Conservation (phyloP, 1,140 invertebrate genomes). For the Drosophila leontia region DNA sequence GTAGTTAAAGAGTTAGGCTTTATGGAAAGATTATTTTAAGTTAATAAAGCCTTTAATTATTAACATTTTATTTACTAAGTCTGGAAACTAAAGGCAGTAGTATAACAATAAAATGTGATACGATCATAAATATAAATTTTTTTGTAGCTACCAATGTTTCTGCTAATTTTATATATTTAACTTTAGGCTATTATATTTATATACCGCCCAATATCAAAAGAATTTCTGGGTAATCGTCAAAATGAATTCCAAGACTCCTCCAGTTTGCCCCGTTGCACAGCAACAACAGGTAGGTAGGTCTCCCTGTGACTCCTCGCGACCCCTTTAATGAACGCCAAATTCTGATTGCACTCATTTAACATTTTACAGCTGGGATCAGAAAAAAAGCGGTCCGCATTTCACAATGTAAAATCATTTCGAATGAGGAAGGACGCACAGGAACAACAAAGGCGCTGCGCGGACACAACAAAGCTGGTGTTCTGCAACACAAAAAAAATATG, state of each 20-base stretch:
- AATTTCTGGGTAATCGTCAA: neutral
- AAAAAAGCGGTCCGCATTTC: constrained; percentile 36
- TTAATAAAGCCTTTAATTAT: no score
- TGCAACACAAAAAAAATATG: constrained; percentile 57
- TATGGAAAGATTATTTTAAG: no score
- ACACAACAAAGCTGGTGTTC: constrained; percentile 49
- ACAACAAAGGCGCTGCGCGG: constrained; percentile 24
- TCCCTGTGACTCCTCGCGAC: neutral
- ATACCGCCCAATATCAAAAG: neutral
- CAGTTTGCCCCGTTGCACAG: neutral
- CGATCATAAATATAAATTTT: no score
- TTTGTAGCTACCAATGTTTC: neutral
- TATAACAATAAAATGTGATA: no score
- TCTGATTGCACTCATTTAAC: constrained; percentile 66
- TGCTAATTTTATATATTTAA: neutral
- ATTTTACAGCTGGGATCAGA: constrained; percentile 56
- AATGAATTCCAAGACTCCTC: neutral
- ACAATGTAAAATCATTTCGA: constrained; percentile 38
- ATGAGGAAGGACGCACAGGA: constrained; percentile 15
- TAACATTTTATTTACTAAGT: neutral
- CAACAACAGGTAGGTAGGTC: constrained; percentile 6
- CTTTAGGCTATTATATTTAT: neutral
- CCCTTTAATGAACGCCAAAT: constrained; percentile 39
- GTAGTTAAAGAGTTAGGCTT: neutral
- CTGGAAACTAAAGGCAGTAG: no score